phyloP scores from a whole-genome alignment of 1,140 invertebrate species.

The Trichonephila clavipes region DNA sequence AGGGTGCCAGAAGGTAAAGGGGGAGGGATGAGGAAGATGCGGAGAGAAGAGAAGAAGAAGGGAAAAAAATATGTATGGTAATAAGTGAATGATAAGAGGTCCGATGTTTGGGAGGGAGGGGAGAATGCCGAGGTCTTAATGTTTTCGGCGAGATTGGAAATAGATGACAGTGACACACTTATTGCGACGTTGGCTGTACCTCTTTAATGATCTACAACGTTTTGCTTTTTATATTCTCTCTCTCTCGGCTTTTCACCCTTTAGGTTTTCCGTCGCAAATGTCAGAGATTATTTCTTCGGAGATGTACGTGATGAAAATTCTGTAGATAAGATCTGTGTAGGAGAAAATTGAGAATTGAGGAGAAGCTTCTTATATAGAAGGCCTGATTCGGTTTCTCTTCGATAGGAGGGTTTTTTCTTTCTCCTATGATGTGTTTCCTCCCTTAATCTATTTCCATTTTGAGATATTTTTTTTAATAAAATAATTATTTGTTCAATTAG shows the following conservation, averaged over 20 bases:
- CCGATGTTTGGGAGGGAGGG: conserved; percentile 19
- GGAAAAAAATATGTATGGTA: conserved; percentile 61
- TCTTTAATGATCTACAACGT: conserved; percentile 54
- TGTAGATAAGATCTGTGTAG: background rate
- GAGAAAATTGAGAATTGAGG: background rate
- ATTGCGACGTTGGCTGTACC: conserved; percentile 46
- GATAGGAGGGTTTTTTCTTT: background rate
- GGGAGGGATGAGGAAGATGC: background rate
- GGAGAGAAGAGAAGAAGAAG: background rate
- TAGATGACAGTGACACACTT: conserved; percentile 58
- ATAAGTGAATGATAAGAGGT: conserved; percentile 76
- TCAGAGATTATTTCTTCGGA: conserved; percentile 1
- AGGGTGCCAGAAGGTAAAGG: background rate
- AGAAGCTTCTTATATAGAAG: background rate
- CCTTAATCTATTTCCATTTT: background rate
- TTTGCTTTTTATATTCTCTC: background rate
- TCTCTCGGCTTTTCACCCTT: conserved; percentile 6
- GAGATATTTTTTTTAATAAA: background rate
- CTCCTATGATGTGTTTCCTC: background rate
- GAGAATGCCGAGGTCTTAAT: conserved; percentile 14
- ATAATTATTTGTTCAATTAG: background rate
- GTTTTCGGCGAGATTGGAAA: conserved; percentile 56
- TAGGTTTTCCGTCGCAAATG: background rate
- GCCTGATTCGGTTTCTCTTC: background rate
- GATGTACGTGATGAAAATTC: background rate